Conservation (phyloP, 2,113 vertebrate genomes). For the Lathamus discolor region DNA sequence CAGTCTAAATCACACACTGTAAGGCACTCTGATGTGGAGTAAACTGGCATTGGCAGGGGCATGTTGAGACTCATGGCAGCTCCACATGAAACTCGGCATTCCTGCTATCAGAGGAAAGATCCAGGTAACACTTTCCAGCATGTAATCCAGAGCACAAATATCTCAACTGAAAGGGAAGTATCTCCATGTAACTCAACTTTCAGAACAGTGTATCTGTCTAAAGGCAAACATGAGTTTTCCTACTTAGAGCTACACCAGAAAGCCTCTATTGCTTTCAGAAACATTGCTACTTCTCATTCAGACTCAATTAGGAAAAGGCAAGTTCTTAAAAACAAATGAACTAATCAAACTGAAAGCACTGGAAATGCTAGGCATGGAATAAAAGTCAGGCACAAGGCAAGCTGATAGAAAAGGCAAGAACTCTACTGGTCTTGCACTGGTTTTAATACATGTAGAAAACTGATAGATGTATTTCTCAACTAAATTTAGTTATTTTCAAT, state of each 20-base stretch:
- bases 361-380: accelerated
- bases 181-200: not conserved
- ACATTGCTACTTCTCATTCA: not conserved
- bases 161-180: not conserved
- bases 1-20: not conserved
- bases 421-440: not conserved
- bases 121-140: not conserved
- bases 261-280: not conserved
- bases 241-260: not conserved
- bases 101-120: no score
- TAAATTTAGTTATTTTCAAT: not conserved
- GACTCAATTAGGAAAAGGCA: not conserved
- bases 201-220: not conserved
- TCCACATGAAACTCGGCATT: no score
- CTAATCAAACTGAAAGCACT: not conserved
- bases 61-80: not conserved
- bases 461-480: not conserved
- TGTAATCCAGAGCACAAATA: not conserved
- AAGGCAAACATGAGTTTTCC: not conserved
- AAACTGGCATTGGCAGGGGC: not conserved
- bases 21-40: not conserved
- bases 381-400: not conserved
- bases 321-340: not conserved
- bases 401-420: not conserved
- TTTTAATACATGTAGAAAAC: not conserved